Percentiles rank a stretch among this genome's conserved stretches.
phyloP scores from a whole-genome alignment of 2,113 vertebrate species.

The Larimichthys polyactis region DNA sequence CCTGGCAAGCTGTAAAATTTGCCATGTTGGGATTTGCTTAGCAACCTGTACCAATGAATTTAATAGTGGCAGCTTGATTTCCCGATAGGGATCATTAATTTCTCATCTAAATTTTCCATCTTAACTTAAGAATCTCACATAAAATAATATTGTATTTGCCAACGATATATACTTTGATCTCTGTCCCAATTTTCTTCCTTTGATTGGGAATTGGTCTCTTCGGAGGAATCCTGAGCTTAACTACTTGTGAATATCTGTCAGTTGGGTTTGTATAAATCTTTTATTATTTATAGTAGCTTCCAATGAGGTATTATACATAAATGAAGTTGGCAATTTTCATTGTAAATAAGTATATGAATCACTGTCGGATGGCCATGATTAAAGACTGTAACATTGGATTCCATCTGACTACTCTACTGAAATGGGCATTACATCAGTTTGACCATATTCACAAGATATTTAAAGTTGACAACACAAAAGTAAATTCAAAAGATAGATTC shows the following conservation, averaged over 20 bases:
- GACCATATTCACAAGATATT: background rate
- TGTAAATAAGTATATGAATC: background rate
- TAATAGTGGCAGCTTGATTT: conserved; percentile 30
- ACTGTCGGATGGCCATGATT: background rate
- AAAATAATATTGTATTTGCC: conserved; percentile 26
- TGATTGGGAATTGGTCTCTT: background rate
- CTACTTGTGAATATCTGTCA: background rate
- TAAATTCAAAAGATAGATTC: background rate
- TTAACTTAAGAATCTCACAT: conserved; percentile 7
- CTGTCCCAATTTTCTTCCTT: conserved; percentile 2
- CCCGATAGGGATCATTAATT: conserved; percentile 41
- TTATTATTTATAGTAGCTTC: background rate
- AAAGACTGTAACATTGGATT: background rate
- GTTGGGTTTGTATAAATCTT: background rate
- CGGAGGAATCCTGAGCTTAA: conserved; percentile 8
- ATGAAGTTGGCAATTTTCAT: background rate
- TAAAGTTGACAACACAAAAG: background rate
- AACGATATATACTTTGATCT: conserved; percentile 39
- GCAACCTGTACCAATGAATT: conserved; percentile 5
- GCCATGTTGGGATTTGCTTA: background rate
- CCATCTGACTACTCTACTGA: background rate
- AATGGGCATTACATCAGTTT: background rate
- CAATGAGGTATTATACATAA: background rate
- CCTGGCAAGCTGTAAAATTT: conserved; percentile 14
- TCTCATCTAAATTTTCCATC: background rate